Evolutionary conservation across 2,113 vertebrate species (phyloP).

Genomic region (Aegotheles bennettii): DNA sequence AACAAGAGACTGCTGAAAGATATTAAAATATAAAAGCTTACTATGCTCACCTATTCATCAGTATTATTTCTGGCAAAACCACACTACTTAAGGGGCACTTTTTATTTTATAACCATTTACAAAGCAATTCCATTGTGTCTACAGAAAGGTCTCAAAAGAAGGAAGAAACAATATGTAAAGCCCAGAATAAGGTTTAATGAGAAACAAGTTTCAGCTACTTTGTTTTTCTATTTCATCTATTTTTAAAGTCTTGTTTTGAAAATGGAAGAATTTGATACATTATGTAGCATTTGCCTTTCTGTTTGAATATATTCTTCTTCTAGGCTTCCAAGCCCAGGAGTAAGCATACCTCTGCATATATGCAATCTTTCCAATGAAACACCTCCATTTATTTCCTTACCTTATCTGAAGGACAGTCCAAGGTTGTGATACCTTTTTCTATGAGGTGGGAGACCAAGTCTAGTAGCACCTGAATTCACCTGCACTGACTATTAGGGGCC

Average conservation of each 20-base stretch:
- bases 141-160: neutral
- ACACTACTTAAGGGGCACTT: neutral
- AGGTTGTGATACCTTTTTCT: neutral
- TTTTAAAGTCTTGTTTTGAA: neutral
- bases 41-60: neutral
- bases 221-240: neutral
- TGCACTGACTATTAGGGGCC: too few species aligned
- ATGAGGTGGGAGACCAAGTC: fast-evolving
- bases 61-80: neutral
- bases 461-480: neutral
- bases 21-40: neutral
- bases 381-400: neutral
- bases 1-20: neutral
- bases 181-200: neutral
- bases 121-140: neutral
- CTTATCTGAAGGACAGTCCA: neutral
- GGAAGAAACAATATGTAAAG: neutral
- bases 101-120: neutral
- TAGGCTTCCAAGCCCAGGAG: neutral
- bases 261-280: neutral
- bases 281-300: neutral
- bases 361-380: neutral
- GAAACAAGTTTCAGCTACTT: neutral
- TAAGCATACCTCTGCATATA: neutral
- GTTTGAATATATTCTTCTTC: neutral